phyloP scores from a whole-genome alignment of 37 sponge, comb jelly and placozoan species.

The Dysidea cf. avara region DNA sequence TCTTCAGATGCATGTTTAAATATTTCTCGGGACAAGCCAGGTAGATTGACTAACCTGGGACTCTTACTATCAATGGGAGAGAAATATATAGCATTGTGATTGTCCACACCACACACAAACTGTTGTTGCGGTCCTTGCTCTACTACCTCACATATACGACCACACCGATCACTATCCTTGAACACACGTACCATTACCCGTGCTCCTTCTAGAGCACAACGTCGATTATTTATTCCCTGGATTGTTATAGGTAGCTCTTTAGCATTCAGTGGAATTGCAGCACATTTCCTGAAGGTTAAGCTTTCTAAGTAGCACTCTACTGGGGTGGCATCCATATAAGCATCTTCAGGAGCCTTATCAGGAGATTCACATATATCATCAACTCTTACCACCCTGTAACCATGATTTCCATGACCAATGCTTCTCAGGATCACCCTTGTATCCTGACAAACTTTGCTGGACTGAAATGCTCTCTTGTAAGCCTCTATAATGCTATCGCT shows the following conservation, averaged over 20 bases:
- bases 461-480: constrained; percentile 30
- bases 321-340: neutral
- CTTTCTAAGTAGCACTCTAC: constrained; percentile 22
- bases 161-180: constrained; percentile 22
- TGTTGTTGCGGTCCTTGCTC: constrained; percentile 8
- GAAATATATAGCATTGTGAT: constrained; percentile 35
- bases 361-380: neutral
- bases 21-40: constrained; percentile 42
- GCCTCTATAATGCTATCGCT: constrained; percentile 35
- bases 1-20: constrained; percentile 13
- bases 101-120: constrained; percentile 51
- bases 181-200: constrained; percentile 40
- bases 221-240: constrained; percentile 41
- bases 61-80: constrained; percentile 48
- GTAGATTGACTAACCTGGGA: constrained; percentile 62
- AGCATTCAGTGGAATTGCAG: constrained; percentile 57
- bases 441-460: neutral
- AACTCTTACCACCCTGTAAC: neutral
- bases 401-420: neutral
- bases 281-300: constrained; percentile 9
- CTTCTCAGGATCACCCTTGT: neutral
- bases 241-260: constrained; percentile 17
- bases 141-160: constrained; percentile 28
- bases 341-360: constrained; percentile 2
- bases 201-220: constrained; percentile 65